These are phyloP conservation scores for Parus major DNA, from an alignment of 2,113 vertebrate genomes.

Conservation along the genomic window DNA sequence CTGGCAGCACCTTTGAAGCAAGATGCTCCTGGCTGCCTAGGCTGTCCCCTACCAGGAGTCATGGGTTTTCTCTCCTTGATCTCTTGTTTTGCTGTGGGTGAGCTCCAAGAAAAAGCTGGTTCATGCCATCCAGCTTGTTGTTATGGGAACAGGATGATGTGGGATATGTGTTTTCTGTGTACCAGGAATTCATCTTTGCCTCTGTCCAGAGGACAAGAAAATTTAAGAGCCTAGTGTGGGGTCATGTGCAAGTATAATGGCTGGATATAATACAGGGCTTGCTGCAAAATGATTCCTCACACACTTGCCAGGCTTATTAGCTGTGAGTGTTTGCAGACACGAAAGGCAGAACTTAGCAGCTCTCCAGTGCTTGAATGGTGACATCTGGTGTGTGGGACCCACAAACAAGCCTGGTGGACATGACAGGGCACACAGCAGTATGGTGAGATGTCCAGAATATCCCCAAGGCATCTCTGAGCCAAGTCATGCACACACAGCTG, in stretches of 20 bases:
- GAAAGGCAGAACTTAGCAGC: neutral
- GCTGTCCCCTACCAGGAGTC: neutral
- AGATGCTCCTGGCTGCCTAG: neutral
- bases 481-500: neutral
- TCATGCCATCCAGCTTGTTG: neutral
- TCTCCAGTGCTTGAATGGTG: neutral
- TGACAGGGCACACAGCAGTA: neutral
- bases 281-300: neutral
- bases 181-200: neutral
- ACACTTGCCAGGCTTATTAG: neutral
- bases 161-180: neutral
- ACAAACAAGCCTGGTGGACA: neutral
- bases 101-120: neutral
- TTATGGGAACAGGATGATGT: neutral
- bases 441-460: neutral
- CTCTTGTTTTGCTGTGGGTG: neutral
- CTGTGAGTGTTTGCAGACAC: neutral
- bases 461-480: neutral
- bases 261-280: neutral
- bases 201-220: neutral
- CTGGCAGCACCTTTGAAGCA: neutral
- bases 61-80: neutral
- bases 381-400: neutral
- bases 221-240: neutral
- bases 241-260: neutral